Percentiles rank a stretch among this genome's conserved stretches.
Conservation (phyloP, 2,888 invertebrate genomes). For the Phorcus lineatus region DNA sequence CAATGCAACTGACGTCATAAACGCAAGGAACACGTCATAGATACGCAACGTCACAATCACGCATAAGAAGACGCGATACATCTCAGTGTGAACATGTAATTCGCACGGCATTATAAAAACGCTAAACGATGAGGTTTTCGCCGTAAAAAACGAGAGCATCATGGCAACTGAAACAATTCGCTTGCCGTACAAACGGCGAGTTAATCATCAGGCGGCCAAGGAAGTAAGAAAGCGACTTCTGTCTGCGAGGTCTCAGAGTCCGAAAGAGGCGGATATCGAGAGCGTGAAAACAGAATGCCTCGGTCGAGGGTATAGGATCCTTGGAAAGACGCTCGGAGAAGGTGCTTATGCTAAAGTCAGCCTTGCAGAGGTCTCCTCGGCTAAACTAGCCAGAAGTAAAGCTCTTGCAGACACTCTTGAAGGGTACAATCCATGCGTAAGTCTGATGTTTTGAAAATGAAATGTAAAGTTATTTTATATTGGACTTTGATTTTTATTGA, state of each 20-base stretch:
- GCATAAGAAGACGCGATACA: too few relatives aligned
- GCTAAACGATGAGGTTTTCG: not conserved
- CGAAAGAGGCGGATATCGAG: slow-evolving; percentile 39
- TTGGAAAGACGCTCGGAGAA: slow-evolving; percentile 47
- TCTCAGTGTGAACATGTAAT: too few relatives aligned
- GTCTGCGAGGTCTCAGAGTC: slow-evolving; percentile 26
- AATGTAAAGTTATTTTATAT: too few relatives aligned
- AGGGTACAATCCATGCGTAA: slow-evolving; percentile 35
- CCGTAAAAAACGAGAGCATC: not conserved
- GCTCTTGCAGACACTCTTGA: slow-evolving; percentile 37
- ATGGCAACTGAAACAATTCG: not conserved
- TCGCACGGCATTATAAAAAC: too few relatives aligned
- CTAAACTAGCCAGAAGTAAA: slow-evolving; percentile 49
- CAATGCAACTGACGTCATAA: too few relatives aligned
- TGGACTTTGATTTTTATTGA: too few relatives aligned
- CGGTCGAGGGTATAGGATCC: slow-evolving; percentile 52
- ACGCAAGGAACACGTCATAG: too few relatives aligned
- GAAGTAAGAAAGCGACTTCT: slow-evolving; percentile 9
- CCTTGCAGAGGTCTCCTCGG: slow-evolving; percentile 51
- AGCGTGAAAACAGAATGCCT: slow-evolving; percentile 48
- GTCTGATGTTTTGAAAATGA: not conserved
- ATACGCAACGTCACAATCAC: too few relatives aligned
- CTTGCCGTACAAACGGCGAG: not conserved
- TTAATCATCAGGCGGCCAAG: not conserved
- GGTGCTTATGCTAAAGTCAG: slow-evolving; percentile 62